Percentiles rank a stretch among this genome's conserved stretches.
Evolutionary conservation across 2,888 invertebrate species (phyloP).

Genomic region (Stegophylla sp.): DNA sequence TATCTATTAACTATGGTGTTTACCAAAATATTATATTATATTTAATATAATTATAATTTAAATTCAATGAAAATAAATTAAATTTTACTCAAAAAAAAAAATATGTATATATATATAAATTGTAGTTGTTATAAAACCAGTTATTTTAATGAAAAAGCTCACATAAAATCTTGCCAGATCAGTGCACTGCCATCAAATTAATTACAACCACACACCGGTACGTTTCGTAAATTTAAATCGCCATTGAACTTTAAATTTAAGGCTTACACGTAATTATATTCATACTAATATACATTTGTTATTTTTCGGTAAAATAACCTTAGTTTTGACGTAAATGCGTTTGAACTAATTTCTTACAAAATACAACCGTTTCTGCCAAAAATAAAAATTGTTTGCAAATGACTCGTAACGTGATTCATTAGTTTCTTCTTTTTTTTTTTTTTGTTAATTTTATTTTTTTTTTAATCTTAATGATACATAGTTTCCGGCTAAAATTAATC

Average conservation of each 20-base stretch:
- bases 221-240: not conserved
- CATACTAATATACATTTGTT: not conserved
- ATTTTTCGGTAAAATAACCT: not conserved
- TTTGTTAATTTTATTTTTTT: no score
- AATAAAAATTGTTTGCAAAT: not conserved
- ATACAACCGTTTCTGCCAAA: conserved; percentile 23
- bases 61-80: no score
- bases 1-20: no score
- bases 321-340: conserved; percentile 10
- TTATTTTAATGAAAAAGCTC: no score
- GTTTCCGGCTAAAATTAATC: not conserved
- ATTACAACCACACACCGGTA: not conserved
- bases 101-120: no score
- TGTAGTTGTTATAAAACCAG: no score
- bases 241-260: not conserved
- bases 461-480: no score
- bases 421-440: no score
- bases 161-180: not conserved
- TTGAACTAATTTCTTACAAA: conserved; percentile 1
- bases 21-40: no score
- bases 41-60: no score
- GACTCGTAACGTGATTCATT: not conserved
- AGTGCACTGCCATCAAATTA: not conserved
- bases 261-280: not conserved
- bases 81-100: no score